Base-by-base conservation (phyloP, 1,140 invertebrate genomes). In the Cyrtorhinus lividipennis region DNA sequence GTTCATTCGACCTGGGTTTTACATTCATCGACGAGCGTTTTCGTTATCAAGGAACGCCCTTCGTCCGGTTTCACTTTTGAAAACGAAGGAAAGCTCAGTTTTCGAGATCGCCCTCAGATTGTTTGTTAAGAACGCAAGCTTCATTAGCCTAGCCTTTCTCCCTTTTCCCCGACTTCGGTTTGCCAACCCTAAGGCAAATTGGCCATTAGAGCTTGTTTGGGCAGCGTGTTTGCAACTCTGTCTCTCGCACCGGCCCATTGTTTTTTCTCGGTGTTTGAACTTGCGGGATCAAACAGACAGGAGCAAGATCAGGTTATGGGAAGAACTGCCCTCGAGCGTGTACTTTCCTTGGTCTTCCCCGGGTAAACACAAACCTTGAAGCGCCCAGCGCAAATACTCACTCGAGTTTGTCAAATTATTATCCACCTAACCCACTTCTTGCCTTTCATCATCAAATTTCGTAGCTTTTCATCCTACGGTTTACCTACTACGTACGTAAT, bases 71-170 rank as follows among this genome's bases (percentile, higher is more conserved):
- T 5, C 48, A 53, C 12, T 53, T 53, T 22, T 12, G 8, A 53
- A 44, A 53, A 53, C 48, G 12, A 22, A 53, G 10, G 10, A 53
- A 53, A 20, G 48, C 48, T 5, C 48, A 53, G 48, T 53, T 53
- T 53, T 53, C 30, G 48, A 53, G 48, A 53, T 53, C 10, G 20
- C 48, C 20, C 48, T 5, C 8, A 53, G 48, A 53, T 53, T 53
- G 48, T 53, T 53, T 53, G 48, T 53, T 53, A 53, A 53, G 48
- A 53, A 53, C 48, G 48, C 48, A 53, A 53, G 48, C 48, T 53
- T 53, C 48, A 53, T 53, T 53, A 53, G 48, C 48, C 48, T 53
- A 53, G 10, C 48, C 48, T 20, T 22, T 22, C 48, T 20, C 8
- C 48, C 48, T 44, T 44, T 44, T 44, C 38, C 8, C 20, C 10